A percentile compares a stretch with the other conserved stretches of the same genome.
These are phyloP conservation scores for Lophochroa leadbeateri DNA, from an alignment of 2,113 vertebrate genomes.

Conservation along the genomic window DNA sequence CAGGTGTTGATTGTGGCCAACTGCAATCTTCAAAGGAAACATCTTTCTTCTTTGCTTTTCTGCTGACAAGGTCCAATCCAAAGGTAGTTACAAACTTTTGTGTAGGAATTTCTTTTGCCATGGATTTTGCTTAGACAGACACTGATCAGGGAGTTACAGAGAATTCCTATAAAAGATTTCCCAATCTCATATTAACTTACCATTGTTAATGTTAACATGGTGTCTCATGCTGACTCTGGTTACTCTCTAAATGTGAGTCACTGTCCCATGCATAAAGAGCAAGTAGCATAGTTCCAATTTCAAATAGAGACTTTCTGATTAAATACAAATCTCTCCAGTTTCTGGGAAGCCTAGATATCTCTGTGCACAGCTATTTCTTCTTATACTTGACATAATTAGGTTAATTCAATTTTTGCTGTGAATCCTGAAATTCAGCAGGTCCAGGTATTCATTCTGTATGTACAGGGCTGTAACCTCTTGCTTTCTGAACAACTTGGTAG, in stretches of 20 bases:
- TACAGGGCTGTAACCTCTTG: not conserved
- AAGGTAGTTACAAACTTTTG: not conserved
- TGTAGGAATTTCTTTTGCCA: not conserved
- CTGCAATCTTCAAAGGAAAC: not conserved
- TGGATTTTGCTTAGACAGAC: not conserved
- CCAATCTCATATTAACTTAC: not conserved
- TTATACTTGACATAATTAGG: not conserved
- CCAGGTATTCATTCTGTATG: not conserved
- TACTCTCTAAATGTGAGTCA: not conserved
- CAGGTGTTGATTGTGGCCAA: not conserved
- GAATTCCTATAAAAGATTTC: not conserved
- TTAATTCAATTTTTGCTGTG: not conserved
- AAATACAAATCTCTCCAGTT: not conserved
- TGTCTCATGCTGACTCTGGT: not conserved
- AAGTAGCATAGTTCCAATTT: not conserved
- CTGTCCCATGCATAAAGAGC: not conserved
- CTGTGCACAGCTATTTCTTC: not conserved
- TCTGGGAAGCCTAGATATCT: not conserved
- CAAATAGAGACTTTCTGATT: not conserved
- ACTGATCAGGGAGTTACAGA: not conserved
- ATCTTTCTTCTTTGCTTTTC: not conserved
- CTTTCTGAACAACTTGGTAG: not conserved
- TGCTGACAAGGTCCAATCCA: not conserved
- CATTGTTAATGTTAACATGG: not conserved
- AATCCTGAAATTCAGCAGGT: not conserved